Evolutionary conservation across 2,888 invertebrate genomes (phyloP), one percentile per base, ranked within the genome.

Genomic region (Erannis defoliaria): DNA sequence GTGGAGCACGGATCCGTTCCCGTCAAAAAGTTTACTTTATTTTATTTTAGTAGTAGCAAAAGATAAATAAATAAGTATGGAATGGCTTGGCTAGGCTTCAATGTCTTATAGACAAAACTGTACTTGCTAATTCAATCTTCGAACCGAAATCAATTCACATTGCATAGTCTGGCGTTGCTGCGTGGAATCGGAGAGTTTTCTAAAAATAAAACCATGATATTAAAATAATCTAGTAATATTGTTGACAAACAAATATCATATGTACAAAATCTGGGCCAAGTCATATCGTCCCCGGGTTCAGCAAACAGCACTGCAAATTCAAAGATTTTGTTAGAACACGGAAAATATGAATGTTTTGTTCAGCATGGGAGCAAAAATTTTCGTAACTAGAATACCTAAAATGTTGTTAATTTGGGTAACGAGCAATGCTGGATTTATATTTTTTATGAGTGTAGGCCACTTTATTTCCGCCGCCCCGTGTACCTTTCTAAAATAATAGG

Each of bases 161-260:
- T 4, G 19, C 1, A 40, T 2, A 14, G 1, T 16, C 8, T 21
- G 6, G 40, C 0, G n/a, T 45, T 46, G 8, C 8, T n/a, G 6
- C 31, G 29, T n/a, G 29, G n/a, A 8, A 18, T 18, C 9, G 1
- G 12, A 6, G 23, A 43, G 2, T 12, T 23, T 2, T 43, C 12
- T 23, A 14, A 33, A 46, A 40, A 45, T 19, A 23, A 33, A 51
- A 40, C 38, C 9, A 33, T 55, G 51, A 29, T 29, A 33, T 35
- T 33, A 53, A 33, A 42, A 56, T 33, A 46, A 49, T 48, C 19
- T 35, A 21, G 37, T 46, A 46, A 53, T 21, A 40, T 62, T 62
- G 56, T 62, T 53, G 53, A 62, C 56, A 57, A 56, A 56, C 56
- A 62, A 61, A 62, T 42, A 56, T 40, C 56, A 51, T 37, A 49